Conservation (phyloP, 2,888 invertebrate genomes). For the Nomada fucata region DNA sequence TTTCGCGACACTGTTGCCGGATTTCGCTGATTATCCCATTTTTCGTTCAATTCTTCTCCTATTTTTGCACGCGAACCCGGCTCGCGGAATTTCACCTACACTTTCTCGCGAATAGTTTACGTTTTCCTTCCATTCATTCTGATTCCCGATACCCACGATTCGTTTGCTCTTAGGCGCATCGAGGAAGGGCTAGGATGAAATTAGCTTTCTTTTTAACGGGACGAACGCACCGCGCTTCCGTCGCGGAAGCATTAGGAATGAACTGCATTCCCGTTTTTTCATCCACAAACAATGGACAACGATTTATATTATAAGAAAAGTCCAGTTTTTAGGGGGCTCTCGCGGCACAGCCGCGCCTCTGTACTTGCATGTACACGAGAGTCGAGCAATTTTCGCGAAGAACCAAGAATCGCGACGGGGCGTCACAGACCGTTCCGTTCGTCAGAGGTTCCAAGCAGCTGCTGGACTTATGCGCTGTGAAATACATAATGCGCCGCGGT, state of each 20-base stretch:
- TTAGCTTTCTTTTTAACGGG: not conserved
- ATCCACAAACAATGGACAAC: not conserved
- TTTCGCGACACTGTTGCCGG: not conserved
- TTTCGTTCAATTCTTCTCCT: not conserved
- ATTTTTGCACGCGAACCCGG: not conserved
- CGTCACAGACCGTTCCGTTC: slow-evolving; percentile 71
- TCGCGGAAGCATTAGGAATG: not conserved
- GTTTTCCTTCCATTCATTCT: too few species aligned
- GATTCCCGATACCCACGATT: not conserved
- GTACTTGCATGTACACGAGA: slow-evolving; percentile 34
- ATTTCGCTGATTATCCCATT: not conserved
- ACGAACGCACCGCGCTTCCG: not conserved
- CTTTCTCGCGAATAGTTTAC: not conserved
- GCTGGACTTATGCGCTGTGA: slow-evolving; percentile 81
- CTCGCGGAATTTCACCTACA: too few species aligned
- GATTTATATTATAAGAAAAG: slow-evolving; percentile 47
- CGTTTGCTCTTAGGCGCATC: not conserved
- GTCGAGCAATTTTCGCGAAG: slow-evolving; percentile 72
- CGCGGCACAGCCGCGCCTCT: slow-evolving; percentile 38
- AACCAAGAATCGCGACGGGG: slow-evolving; percentile 76
- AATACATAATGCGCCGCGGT: slow-evolving; percentile 79
- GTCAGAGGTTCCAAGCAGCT: slow-evolving; percentile 74
- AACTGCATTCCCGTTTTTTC: slow-evolving; percentile 18
- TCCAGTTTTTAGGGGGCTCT: slow-evolving; percentile 55
- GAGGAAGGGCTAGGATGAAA: not conserved